A percentile compares a stretch with the other conserved stretches of the same genome.
Conservation (phyloP, 2,113 vertebrate species). For the Pluvianellus socialis region DNA sequence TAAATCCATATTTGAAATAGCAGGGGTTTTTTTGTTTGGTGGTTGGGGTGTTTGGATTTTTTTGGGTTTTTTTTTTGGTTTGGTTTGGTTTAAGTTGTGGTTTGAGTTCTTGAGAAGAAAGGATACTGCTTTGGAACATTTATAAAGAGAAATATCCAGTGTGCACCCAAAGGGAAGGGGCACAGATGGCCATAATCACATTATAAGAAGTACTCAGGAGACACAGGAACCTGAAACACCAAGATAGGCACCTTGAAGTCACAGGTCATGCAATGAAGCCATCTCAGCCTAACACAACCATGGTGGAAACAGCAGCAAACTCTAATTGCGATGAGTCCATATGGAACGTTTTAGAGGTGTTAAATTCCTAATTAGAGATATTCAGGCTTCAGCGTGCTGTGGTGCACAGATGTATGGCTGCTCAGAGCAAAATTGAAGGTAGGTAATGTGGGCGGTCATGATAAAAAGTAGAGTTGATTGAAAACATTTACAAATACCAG, state of each 20-base stretch:
- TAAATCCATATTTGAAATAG: not conserved
- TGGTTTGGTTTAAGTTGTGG: not conserved
- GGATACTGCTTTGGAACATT: not conserved
- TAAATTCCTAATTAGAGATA: conserved; percentile 54
- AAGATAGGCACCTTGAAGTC: not conserved
- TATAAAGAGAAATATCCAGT: not conserved
- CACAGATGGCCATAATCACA: not conserved
- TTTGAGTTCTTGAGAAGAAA: not conserved
- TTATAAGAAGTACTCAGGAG: not conserved
- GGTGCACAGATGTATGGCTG: conserved; percentile 16
- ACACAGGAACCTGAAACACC: not conserved
- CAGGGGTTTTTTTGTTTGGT: not conserved
- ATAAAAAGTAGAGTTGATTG: conserved; percentile 37
- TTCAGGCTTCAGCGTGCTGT: not conserved
- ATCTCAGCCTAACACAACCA: not conserved
- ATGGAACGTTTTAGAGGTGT: conserved; percentile 49
- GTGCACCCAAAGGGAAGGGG: not conserved
- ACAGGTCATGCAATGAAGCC: not conserved
- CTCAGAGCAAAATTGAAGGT: not conserved
- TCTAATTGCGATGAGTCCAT: not conserved
- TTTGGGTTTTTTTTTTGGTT: too few species aligned
- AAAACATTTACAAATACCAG: conserved; percentile 53
- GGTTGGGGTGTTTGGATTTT: not conserved
- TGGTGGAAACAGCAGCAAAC: not conserved
- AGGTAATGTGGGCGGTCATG: conserved; percentile 4